phyloP scores from a whole-genome alignment of 2,797 vertebrate genomes.

The Tamandua tetradactyla region DNA sequence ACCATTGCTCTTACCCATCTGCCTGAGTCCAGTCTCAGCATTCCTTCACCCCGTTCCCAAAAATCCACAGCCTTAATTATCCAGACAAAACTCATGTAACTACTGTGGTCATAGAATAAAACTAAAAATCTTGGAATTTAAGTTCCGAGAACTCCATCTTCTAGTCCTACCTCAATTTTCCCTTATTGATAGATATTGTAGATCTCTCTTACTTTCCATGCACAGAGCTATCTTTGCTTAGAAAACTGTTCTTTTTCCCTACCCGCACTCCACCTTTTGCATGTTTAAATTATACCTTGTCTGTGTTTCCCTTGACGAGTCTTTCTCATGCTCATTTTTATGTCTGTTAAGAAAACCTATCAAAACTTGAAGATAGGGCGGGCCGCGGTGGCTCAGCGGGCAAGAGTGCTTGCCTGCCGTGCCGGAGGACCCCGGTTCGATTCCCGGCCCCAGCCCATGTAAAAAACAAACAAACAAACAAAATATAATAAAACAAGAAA shows the following conservation, averaged over 20 bases:
- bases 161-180: not conserved
- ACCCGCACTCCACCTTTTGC: not conserved
- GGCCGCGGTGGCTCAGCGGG: too few relatives aligned
- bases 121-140: conserved; percentile 20
- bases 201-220: not conserved
- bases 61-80: not conserved
- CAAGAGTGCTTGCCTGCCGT: too few relatives aligned
- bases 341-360: conserved; percentile 20
- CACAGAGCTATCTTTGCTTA: not conserved
- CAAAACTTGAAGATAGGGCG: not conserved
- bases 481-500: too few relatives aligned
- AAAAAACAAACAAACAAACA: too few relatives aligned
- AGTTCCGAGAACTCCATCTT: conserved; percentile 16
- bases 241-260: not conserved
- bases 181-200: conserved; percentile 1
- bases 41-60: not conserved
- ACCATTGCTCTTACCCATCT: not conserved
- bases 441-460: too few relatives aligned
- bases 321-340: not conserved
- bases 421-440: too few relatives aligned
- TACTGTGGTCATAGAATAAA: not conserved
- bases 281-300: conserved; percentile 20
- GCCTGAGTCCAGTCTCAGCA: not conserved
- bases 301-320: not conserved
- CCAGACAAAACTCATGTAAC: not conserved